Percentiles rank a stretch among this genome's conserved stretches.
Conservation (phyloP, 1,140 invertebrate genomes). For the Musca vetustissima region DNA sequence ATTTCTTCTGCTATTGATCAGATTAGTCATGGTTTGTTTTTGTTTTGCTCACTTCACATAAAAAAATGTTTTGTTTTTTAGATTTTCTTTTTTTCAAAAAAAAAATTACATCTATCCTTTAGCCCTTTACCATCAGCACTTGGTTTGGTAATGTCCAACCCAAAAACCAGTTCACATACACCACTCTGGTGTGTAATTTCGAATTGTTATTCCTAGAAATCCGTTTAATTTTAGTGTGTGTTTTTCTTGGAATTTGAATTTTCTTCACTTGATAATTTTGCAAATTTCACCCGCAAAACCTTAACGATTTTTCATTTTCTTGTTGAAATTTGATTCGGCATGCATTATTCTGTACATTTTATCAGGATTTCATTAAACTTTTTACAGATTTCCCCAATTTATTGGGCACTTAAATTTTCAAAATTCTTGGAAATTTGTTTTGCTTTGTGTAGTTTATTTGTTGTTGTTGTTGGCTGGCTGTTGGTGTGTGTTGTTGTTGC, state of each 20-base stretch:
- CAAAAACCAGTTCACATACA: not conserved
- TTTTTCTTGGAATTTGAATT: conserved; percentile 23
- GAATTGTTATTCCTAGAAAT: conserved; percentile 8
- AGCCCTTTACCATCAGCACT: not conserved
- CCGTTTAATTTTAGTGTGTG: conserved; percentile 18
- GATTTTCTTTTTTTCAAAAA: not conserved
- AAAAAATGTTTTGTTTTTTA: conserved; percentile 9
- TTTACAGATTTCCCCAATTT: not conserved
- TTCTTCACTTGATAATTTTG: not conserved
- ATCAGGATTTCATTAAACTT: not conserved
- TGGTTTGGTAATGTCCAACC: not conserved
- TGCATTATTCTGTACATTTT: not conserved
- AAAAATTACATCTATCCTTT: no score
- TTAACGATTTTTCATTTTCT: not conserved
- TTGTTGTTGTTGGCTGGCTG: not conserved
- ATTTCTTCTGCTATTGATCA: no score
- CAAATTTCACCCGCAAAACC: not conserved
- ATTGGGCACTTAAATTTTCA: conserved; percentile 17
- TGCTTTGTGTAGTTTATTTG: not conserved
- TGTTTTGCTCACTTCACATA: no score
- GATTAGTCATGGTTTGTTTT: conserved; percentile 2
- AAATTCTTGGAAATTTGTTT: conserved; percentile 20
- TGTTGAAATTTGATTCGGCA: not conserved
- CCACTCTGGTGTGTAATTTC: not conserved
- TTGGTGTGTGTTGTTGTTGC: not conserved